Evolutionary conservation across 2,797 vertebrate genomes (phyloP).

Genomic region (Diplodus sargus): DNA sequence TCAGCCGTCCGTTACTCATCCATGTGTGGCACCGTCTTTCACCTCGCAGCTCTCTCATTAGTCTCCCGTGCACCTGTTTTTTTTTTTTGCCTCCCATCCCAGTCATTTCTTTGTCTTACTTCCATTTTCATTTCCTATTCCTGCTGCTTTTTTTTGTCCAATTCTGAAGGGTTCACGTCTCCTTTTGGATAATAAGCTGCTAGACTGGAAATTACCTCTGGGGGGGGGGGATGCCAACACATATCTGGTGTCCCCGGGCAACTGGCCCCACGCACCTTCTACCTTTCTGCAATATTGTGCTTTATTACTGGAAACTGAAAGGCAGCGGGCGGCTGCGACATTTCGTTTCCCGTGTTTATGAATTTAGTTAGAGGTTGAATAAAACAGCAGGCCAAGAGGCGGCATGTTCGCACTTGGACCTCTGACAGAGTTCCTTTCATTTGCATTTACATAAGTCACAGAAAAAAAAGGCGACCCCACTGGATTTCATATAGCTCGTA

Average conservation of each 20-base stretch:
- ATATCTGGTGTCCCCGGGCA: constrained; percentile 41
- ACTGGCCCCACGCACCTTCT: constrained; percentile 9
- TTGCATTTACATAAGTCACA: constrained; percentile 45
- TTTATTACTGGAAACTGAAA: constrained; percentile 46
- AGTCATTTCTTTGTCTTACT: neutral
- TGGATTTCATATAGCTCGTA: constrained; percentile 15
- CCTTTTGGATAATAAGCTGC: constrained; percentile 29
- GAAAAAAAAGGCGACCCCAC: constrained; percentile 15
- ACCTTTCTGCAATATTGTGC: constrained; percentile 28
- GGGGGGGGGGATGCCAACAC: constrained; percentile 4
- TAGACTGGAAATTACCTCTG: constrained; percentile 42
- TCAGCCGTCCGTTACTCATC: neutral
- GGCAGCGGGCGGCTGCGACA: constrained; percentile 23
- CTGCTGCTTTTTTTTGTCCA: neutral
- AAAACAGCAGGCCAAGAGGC: constrained; percentile 14
- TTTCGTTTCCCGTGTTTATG: constrained; percentile 27
- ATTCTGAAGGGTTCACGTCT: constrained; percentile 23
- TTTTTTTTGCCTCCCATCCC: neutral
- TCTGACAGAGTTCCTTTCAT: constrained; percentile 18
- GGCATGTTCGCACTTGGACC: neutral
- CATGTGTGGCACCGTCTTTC: constrained; percentile 23
- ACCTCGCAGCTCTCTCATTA: constrained; percentile 26
- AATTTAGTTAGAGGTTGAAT: constrained; percentile 40
- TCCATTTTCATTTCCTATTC: constrained; percentile 8
- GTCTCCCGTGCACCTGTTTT: neutral